phyloP scores from a whole-genome alignment of 2,888 invertebrate species.

The Ornithoptera alexandrae region DNA sequence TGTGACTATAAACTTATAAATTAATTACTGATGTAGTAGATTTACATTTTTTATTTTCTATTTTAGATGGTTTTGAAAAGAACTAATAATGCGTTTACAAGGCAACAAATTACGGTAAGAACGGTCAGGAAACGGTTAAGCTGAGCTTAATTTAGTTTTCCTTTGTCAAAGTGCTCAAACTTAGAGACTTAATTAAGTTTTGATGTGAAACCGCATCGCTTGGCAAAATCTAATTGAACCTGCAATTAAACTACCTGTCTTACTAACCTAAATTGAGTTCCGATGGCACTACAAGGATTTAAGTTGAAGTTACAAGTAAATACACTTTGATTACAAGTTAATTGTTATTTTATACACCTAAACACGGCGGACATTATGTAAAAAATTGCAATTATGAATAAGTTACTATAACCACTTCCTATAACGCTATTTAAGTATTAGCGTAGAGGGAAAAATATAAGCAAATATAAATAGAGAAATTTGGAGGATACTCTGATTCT shows the following conservation, averaged over 20 bases:
- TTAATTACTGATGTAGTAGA: too few species aligned
- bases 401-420: too few species aligned
- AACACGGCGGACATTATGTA: background rate
- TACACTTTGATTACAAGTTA: constrained; percentile 1
- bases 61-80: background rate
- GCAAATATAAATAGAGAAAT: too few species aligned
- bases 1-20: too few species aligned
- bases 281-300: constrained; percentile 21
- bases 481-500: too few species aligned
- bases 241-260: constrained; percentile 25
- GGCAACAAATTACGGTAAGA: background rate
- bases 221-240: constrained; percentile 24
- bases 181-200: constrained; percentile 23
- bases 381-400: background rate
- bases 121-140: constrained; percentile 10
- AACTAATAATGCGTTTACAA: background rate
- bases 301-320: constrained; percentile 3
- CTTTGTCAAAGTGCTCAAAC: constrained; percentile 20
- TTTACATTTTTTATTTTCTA: too few species aligned
- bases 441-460: too few species aligned
- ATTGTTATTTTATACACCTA: background rate
- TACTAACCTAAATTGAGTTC: constrained; percentile 24
- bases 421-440: too few species aligned
- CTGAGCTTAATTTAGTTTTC: constrained; percentile 15
- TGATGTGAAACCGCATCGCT: constrained; percentile 18